These are phyloP conservation scores for Dendrophyllia cribrosa DNA, from an alignment of 64 coral and sea anemone genomes.

Conservation along the genomic window DNA sequence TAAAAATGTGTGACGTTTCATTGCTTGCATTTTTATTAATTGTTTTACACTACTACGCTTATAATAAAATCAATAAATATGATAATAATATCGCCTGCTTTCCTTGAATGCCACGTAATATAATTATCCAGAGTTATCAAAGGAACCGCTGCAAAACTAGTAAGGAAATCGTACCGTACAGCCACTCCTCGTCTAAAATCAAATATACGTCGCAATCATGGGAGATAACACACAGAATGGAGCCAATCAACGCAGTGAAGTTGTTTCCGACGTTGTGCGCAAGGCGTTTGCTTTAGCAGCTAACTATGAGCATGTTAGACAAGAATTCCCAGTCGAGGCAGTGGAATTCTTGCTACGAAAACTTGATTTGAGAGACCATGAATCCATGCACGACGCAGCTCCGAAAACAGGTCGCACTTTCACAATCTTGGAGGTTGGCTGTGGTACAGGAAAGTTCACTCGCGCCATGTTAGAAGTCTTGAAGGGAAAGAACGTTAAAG, in stretches of 20 bases:
- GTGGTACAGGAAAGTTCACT: conserved; percentile 66
- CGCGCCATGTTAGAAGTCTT: conserved; percentile 37
- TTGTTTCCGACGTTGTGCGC: not conserved
- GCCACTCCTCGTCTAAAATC: too few relatives aligned
- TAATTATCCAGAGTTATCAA: too few relatives aligned
- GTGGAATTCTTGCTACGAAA: not conserved
- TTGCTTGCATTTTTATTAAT: too few relatives aligned
- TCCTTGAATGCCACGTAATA: too few relatives aligned
- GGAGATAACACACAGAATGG: too few relatives aligned
- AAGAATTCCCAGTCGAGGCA: not conserved
- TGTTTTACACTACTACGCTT: too few relatives aligned
- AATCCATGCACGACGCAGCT: not conserved
- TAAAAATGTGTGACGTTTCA: too few relatives aligned
- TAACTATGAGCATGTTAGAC: conserved; percentile 1
- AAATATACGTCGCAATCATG: too few relatives aligned
- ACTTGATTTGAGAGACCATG: not conserved
- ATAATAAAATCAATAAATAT: too few relatives aligned
- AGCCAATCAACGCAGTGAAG: too few relatives aligned
- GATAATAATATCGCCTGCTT: too few relatives aligned
- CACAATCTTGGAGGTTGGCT: conserved; percentile 48
- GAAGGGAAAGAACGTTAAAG: not conserved
- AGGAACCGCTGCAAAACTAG: too few relatives aligned
- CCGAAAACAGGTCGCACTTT: not conserved
- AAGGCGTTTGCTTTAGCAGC: not conserved
- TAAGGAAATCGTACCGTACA: not conserved